These are phyloP conservation scores for Carapus acus DNA, from an alignment of 2,797 vertebrate species.

Conservation along the genomic window DNA sequence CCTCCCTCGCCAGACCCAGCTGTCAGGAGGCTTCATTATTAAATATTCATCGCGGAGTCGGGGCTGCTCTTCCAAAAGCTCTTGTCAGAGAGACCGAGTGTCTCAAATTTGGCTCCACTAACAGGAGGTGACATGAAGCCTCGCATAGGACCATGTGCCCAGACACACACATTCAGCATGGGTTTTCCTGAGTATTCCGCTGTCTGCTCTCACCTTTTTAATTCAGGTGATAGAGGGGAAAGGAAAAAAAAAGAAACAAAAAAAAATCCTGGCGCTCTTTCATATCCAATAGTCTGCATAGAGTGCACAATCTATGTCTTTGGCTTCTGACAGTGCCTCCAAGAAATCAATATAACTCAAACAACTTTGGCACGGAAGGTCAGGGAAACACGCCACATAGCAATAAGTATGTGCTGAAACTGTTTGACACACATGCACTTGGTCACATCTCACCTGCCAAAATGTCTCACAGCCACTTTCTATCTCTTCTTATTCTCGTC, in stretches of 20 bases:
- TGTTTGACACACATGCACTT: not conserved
- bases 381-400: not conserved
- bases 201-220: conserved; percentile 9
- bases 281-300: not conserved
- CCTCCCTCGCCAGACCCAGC: conserved; percentile 55
- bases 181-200: conserved; percentile 15
- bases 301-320: not conserved
- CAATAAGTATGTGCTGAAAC: no score
- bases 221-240: no score
- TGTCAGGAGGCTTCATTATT: conserved; percentile 73
- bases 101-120: conserved; percentile 65
- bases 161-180: conserved; percentile 5
- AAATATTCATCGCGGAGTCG: conserved; percentile 70
- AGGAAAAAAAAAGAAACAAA: conserved; percentile 10
- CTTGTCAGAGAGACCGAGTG: conserved; percentile 68
- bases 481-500: no score
- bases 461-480: no score
- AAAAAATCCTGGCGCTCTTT: conserved; percentile 5
- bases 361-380: not conserved
- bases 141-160: conserved; percentile 24
- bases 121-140: conserved; percentile 62
- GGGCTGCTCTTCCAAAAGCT: conserved; percentile 68
- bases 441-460: not conserved
- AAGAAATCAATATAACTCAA: no score
- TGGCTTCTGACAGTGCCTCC: no score